phyloP scores from a whole-genome alignment of 2,888 invertebrate genomes.

The Cerceris rybyensis region DNA sequence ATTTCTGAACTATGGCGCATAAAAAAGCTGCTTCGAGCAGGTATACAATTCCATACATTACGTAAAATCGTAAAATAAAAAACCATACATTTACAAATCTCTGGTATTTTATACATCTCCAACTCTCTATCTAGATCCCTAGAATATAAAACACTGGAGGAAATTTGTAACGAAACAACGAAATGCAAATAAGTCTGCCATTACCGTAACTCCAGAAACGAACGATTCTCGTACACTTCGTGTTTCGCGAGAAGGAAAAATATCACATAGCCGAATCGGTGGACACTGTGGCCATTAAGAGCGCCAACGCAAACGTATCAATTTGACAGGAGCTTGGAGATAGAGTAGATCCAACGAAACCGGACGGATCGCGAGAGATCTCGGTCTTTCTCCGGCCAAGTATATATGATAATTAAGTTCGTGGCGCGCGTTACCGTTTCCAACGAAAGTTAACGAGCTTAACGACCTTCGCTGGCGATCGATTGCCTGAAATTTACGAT shows the following conservation, averaged over 20 bases:
- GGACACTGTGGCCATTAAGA: conserved; percentile 35
- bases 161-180: not conserved
- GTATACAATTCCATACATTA: no score
- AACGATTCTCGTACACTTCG: not conserved
- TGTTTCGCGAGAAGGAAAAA: conserved; percentile 1
- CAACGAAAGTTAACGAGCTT: conserved; percentile 43
- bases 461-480: conserved; percentile 33
- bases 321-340: not conserved
- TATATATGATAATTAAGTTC: conserved; percentile 29
- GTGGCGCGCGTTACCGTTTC: conserved; percentile 32
- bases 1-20: no score
- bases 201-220: not conserved
- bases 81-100: no score
- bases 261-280: conserved; percentile 27
- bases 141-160: not conserved
- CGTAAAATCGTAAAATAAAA: no score
- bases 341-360: not conserved
- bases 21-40: no score
- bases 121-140: no score
- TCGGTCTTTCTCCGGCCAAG: not conserved
- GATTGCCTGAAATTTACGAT: conserved; percentile 22
- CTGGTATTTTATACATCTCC: no score
- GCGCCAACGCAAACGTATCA: conserved; percentile 10
- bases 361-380: no score
- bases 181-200: not conserved